Base-by-base conservation (phyloP, 1,140 invertebrate genomes). In the Neodiprion pinetum region DNA sequence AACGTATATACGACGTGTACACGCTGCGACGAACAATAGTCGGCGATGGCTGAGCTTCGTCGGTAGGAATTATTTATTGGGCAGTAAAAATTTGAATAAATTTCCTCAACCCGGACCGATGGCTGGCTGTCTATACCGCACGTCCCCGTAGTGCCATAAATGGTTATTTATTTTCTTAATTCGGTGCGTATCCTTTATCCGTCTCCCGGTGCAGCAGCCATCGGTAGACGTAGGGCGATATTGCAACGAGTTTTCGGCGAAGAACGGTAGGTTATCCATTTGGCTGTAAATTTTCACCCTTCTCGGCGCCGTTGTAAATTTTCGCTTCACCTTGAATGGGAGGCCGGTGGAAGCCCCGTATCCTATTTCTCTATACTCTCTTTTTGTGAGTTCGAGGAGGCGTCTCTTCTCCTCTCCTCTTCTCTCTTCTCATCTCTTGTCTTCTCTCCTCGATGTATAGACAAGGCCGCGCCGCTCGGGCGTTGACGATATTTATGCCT, bases 231-330 rank as follows among this genome's bases (percentile, higher is more conserved):
- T 0, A 66, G 61, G 3, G 61, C 61, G 61, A 14, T 66, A 21
- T 66, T 40, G 28, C 28, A 40, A 40, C 28, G 28, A 1, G 28
- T 61, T 61, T 61, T 61, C 53, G 53, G 53, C 53, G 53, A 61
- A 61, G n/a, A 61, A 17, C 53, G 53, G 28, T 40, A 40, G 28
- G 28, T 61, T 61, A 5, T 40, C 49, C 76, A 75, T 21, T 40
- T 21, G 71, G 81, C 76, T 83, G 81, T 85, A 85, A 85, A 85
- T 84, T 84, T 84, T 83, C 83, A 82, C 83, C 83, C 83, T 83
- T 82, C 76, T 80, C 77, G 74, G 73, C 61, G 73, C 69, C 69
- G 75, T 75, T 80, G 82, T 84, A 85, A 85, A 84, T 84, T 84
- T 61, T 77, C 79, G 75, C 80, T 79, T 82, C 78, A 79, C 70